Conservation (phyloP, 1,140 invertebrate species). For the Drosophila prosaltans region DNA sequence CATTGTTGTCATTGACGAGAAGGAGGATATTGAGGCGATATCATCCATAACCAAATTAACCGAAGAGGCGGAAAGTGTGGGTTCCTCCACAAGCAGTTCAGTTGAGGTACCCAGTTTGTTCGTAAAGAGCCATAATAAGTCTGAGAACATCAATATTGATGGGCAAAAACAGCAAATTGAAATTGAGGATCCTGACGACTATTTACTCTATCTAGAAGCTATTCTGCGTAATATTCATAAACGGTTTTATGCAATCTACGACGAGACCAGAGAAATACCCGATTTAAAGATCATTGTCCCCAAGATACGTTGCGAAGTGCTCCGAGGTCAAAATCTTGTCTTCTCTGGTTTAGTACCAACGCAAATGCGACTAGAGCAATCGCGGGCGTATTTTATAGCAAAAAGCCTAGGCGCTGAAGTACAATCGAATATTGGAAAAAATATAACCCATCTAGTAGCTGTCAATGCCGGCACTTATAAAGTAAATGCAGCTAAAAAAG, state of each 20-base stretch:
- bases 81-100: neutral
- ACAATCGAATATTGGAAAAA: conserved; percentile 87
- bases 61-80: conserved; percentile 43
- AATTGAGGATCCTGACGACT: conserved; percentile 96
- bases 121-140: neutral
- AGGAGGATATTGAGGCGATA: conserved; percentile 33
- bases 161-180: conserved; percentile 84
- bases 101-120: conserved; percentile 1
- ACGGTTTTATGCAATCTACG: conserved; percentile 92
- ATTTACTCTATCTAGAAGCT: conserved; percentile 95
- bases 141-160: conserved; percentile 20
- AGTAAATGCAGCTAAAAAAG: conserved; percentile 89
- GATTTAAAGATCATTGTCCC: conserved; percentile 95
- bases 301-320: conserved; percentile 90
- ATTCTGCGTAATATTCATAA: conserved; percentile 94
- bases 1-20: conserved; percentile 30
- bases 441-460: conserved; percentile 96
- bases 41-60: conserved; percentile 59
- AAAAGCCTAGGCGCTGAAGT: conserved; percentile 93
- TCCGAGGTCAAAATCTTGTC: conserved; percentile 91
- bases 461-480: conserved; percentile 94
- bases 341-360: conserved; percentile 97
- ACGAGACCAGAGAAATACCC: conserved; percentile 87
- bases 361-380: conserved; percentile 92
- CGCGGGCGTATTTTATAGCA: conserved; percentile 93